Evolutionary conservation across 2,113 vertebrate genomes (phyloP), one percentile per base, ranked within the genome.

Genomic region (Bolborhynchus lineola): DNA sequence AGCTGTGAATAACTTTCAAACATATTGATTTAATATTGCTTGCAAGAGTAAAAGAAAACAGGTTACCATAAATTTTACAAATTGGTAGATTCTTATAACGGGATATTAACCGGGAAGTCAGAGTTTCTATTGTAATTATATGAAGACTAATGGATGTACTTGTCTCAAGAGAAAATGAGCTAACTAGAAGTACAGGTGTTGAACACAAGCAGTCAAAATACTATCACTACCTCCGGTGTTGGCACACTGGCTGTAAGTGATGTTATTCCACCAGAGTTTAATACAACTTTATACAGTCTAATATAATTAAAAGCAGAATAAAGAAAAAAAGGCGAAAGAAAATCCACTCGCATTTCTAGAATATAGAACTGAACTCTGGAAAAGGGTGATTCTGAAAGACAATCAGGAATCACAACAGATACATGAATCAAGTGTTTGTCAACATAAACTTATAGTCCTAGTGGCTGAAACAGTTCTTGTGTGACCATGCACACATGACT

Each of bases 401-500:
- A 81, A 60, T 37, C 5, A 20, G 28, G 14, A 81, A 28, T 76
- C 50, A 63, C 25, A 92, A 62, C 2, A 29, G 37, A 78, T 49
- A 77, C 52, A 68, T 19, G 75, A 67, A 59, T 14, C 7, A 74
- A 74, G 13, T 4, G 35, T 17, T 6, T 57, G 19, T 25, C 55
- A 67, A 17, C 21, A 35, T 18, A 44, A 71, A n/a, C 6, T 44
- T 62, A 50, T 5, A 49, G 25, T n/a, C 35, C n/a, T 1, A 62
- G n/a, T 14, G 31, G 29, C 21, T 49, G 53, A 76, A 12, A 7
- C 10, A 62, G 46, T 7, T 50, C 26, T 57, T 41, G 11, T 8
- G 26, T 41, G 10, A 31, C 49, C 42, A 31, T 13, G 10, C 13
- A 69, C 15, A 63, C 8, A 65, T 0, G 0, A 68, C 35, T 20